Base-by-base conservation (phyloP, 2,113 vertebrate species). In the Halichoerus grypus region DNA sequence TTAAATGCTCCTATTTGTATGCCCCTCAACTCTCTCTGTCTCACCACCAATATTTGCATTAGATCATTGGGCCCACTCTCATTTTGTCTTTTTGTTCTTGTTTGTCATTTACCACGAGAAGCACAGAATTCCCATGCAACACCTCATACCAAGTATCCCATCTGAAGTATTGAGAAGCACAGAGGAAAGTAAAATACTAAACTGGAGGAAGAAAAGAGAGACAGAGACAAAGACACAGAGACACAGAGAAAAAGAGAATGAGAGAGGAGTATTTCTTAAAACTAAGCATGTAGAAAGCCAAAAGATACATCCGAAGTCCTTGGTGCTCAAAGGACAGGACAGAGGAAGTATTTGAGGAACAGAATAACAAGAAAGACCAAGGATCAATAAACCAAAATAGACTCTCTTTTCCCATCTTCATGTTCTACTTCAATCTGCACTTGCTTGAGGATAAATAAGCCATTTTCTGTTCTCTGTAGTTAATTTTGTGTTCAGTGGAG, bases 401-500 rank as follows among this genome's bases (percentile, higher is more conserved):
- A 80, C 39, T 88, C 11, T 79, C 31, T 95, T 93, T 95, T 85
- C 61, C 51, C 86, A 94, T 96, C 46, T 87, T 80, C 86, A 87
- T 84, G 80, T 96, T 97, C 77, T 88, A 57, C 87, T 97, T 95
- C 84, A 97, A 49, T 90, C 79, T 95, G 51, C 3, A 80, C 88
- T 97, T 93, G 97, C 96, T 97, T 93, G 61, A 31, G 95, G 98
- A 95, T 92, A 97, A 97, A 93, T 87, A 98, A 96, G 49, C 63
- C 88, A 96, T 97, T 98, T 98, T 95, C 94, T 93, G 18, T 95
- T 91, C 91, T 95, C 89, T 97, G 76, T 96, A 85, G 93, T 97
- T 97, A 97, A 96, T 97, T 98, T 97, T 94, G 91, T 97, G 96
- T 97, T 95, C 95, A 97, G 85, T 95, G 92, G 51, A 96, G 88